Base-by-base conservation (phyloP, 2,888 invertebrate species). In the Uloborus plumipes region DNA sequence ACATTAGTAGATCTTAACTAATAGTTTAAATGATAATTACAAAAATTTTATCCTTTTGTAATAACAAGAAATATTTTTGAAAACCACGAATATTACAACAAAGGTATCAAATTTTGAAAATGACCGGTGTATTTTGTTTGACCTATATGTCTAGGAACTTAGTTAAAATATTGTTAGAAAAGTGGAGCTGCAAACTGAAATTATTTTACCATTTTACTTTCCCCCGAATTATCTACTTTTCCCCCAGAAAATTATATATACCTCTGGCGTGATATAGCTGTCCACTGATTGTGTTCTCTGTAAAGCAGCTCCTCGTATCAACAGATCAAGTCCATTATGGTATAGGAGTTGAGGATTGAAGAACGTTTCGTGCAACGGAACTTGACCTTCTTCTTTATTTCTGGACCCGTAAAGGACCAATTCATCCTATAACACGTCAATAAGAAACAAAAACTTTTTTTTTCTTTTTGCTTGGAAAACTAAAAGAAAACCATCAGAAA, bases 221-320 rank as follows among this genome's bases (percentile, higher is more conserved):
- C 26, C 26, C 26, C 15, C n/a, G n/a, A n/a, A n/a, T n/a, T 16
- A 53, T 3, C n/a, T n/a, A 3, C 16, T 16, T 55, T 18, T 55
- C 1, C 16, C 11, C n/a, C 18, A 18, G 22, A 1, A 31, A 59
- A 22, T 3, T 11, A 9, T 26, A 58, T 86, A 86, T 87, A 93
- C 93, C 91, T 93, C 92, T 16, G 90, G 53, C 14, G 83, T 49
- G 20, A 83, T 73, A 26, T 64, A 78, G 59, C 78, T 83, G 22
- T 78, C 75, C 0, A 78, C 77, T 4, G 88, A 89, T 84, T 92
- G 92, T 26, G 94, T 92, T 2, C 91, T 90, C 0, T 93, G 93
- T 86, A 91, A 89, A 86, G 93, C 91, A 0, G 94, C 94, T 0
- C 94, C 93, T 70, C 89, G 89, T 53, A 95, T 88, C 0, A 94